A percentile compares a stretch with the other conserved stretches of the same genome.
Conservation (phyloP, 2,888 invertebrate species). For the Caenorhabditis afra region DNA sequence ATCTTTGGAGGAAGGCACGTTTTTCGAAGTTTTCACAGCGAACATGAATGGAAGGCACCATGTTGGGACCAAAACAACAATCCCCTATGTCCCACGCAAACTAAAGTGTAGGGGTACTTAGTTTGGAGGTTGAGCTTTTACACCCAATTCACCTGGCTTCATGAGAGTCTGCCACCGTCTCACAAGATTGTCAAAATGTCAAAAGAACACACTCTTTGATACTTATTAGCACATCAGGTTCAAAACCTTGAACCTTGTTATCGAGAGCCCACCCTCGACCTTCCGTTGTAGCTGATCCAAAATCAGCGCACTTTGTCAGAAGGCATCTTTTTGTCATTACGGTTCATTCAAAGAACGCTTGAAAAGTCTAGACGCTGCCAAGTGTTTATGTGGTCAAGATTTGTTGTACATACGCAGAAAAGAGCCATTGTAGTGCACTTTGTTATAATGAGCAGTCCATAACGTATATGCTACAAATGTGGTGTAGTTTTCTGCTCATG, state of each 20-base stretch:
- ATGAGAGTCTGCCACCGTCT: background rate
- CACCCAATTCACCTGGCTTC: constrained; percentile 7
- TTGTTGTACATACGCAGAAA: constrained; percentile 2
- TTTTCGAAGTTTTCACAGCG: background rate
- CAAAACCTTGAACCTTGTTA: constrained; percentile 6
- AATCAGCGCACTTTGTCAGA: constrained; percentile 12
- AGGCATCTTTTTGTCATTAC: constrained; percentile 5
- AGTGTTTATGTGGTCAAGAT: constrained; percentile 13
- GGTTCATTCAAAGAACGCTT: constrained; percentile 22
- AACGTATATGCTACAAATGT: constrained; percentile 3
- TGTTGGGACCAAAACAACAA: constrained; percentile 1
- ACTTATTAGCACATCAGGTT: background rate
- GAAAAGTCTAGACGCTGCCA: constrained; percentile 34
- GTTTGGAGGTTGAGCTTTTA: background rate
- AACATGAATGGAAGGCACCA: background rate
- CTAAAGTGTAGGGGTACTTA: constrained; percentile 6
- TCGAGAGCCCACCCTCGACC: background rate
- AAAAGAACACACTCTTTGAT: background rate
- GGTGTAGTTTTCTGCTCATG: background rate
- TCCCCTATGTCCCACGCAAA: background rate
- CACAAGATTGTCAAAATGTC: no score
- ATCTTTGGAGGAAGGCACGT: background rate
- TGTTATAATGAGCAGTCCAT: constrained; percentile 11
- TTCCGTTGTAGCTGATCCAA: constrained; percentile 5
- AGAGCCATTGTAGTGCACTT: constrained; percentile 13